These are phyloP conservation scores for Dysidea cf. avara DNA, from an alignment of 37 sponge, comb jelly and placozoan species.

Conservation along the genomic window DNA sequence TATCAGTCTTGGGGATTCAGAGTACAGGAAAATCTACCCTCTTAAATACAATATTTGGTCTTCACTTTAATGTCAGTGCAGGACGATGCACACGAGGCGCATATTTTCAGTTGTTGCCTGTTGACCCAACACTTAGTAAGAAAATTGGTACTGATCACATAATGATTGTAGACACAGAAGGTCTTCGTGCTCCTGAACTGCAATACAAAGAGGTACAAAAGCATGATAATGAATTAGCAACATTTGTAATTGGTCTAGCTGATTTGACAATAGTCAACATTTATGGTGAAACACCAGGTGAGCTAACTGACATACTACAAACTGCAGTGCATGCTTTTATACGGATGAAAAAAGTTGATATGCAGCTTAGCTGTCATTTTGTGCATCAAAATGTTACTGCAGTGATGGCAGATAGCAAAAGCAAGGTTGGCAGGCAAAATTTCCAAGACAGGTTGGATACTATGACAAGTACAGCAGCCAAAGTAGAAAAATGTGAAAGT, in stretches of 20 bases:
- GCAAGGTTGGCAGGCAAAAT: conserved; percentile 2
- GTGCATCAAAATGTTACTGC: conserved; percentile 45
- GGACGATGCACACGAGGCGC: conserved; percentile 25
- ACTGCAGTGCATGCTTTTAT: conserved; percentile 47
- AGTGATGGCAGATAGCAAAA: conserved; percentile 11
- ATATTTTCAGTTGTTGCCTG: conserved; percentile 39
- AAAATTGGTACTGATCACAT: conserved; percentile 17
- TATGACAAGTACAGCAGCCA: conserved; percentile 18
- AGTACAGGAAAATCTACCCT: conserved; percentile 51
- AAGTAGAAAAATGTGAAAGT: conserved; percentile 7
- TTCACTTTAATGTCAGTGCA: conserved; percentile 27
- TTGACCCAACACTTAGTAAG: neutral
- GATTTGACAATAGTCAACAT: conserved; percentile 40
- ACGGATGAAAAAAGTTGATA: conserved; percentile 27
- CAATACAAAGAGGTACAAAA: conserved; percentile 8
- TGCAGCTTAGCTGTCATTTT: conserved; percentile 28
- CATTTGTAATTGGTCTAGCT: conserved; percentile 44
- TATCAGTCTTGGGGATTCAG: conserved; percentile 34
- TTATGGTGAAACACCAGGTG: conserved; percentile 22
- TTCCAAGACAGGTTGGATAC: conserved; percentile 9
- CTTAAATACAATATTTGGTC: conserved; percentile 40
- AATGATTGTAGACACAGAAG: conserved; percentile 29
- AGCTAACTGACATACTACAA: conserved; percentile 31
- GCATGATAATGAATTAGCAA: conserved; percentile 41
- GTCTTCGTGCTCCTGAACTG: conserved; percentile 34